These are phyloP conservation scores for Nineta flava DNA, from an alignment of 2,888 invertebrate genomes.

Conservation along the genomic window DNA sequence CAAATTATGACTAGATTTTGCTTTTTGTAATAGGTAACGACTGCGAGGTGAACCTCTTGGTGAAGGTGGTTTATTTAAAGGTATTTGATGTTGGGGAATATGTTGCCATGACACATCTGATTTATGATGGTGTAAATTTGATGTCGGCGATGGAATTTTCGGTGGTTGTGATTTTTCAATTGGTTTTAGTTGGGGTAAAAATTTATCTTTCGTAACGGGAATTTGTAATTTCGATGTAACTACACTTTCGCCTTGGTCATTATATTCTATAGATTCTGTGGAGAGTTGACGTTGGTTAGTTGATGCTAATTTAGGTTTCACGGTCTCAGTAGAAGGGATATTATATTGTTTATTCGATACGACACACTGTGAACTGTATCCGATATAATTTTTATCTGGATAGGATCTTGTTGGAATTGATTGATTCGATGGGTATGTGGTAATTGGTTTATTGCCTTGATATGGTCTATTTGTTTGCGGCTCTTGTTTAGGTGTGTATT, in stretches of 20 bases:
- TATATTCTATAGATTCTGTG: slow-evolving; percentile 22
- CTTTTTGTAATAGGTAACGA: slow-evolving; percentile 30
- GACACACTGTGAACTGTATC: background rate
- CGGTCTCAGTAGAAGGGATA: background rate
- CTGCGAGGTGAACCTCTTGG: slow-evolving; percentile 29
- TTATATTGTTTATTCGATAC: background rate
- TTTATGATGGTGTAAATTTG: slow-evolving; percentile 30
- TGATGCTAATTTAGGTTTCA: slow-evolving; percentile 7
- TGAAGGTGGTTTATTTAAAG: slow-evolving; percentile 21
- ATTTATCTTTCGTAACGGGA: slow-evolving; percentile 17
- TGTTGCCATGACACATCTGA: slow-evolving; percentile 73
- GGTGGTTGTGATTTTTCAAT: background rate
- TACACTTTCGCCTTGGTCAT: slow-evolving; percentile 26
- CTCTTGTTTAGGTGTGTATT: no score
- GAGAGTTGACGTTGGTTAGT: slow-evolving; percentile 17
- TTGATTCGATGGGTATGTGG: background rate
- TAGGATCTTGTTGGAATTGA: background rate
- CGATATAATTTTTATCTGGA: background rate
- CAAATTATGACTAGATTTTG: slow-evolving; percentile 60
- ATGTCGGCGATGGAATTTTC: slow-evolving; percentile 14
- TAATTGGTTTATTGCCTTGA: background rate
- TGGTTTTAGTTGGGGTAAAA: slow-evolving; percentile 8
- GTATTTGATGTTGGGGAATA: slow-evolving; percentile 24
- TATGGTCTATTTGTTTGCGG: background rate
- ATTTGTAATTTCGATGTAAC: slow-evolving; percentile 29